Base-by-base conservation (phyloP, 2,113 vertebrate genomes). In the Sinocyclocheilus anshuiensis region DNA sequence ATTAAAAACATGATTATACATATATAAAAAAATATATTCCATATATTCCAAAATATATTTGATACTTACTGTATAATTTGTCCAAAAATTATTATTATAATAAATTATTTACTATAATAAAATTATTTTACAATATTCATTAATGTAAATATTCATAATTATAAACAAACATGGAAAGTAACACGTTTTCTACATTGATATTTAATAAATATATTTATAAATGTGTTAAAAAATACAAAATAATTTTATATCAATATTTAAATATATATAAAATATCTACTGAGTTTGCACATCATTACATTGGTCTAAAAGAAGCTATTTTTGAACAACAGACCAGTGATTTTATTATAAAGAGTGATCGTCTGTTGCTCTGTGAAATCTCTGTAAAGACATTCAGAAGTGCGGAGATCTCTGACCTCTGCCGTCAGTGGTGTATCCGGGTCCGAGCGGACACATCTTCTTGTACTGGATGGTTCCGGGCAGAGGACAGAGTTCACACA, bases 391-490 rank as follows among this genome's bases (percentile, higher is more conserved):
- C 8, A 4, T 61, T n/a, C 9, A 10, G 20, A n/a, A 11, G 59
- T 9, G 6, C 7, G 8, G 29, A 1, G 39, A 11, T 6, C 7
- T 55, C 95, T 92, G 90, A 99, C 97, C 98, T 94, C 93, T 94
- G 26, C 97, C 97, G 0, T 97, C 96, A 0, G 96, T 96, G 57
- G 96, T 96, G 89, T 97, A 99, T 0, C 98, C 98, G 0, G 96
- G 94, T 50, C 98, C 97, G 0, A 97, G 96, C 0, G 97, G 97
- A 78, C 98, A 99, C 96, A 99, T 97, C 86, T 94, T 97, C 93
- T 96, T 97, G 94, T 97, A 96, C 77, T 95, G 94, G 8, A 96
- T 88, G 0, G 98, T 99, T 78, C 97, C 96, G 0, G 96, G 97
- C 24, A 99, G 94, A 0, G 98, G 98, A 81, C 97, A 99, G 24